These are phyloP conservation scores for Semnornis frantzii DNA, from an alignment of 2,113 vertebrate species.

Conservation along the genomic window DNA sequence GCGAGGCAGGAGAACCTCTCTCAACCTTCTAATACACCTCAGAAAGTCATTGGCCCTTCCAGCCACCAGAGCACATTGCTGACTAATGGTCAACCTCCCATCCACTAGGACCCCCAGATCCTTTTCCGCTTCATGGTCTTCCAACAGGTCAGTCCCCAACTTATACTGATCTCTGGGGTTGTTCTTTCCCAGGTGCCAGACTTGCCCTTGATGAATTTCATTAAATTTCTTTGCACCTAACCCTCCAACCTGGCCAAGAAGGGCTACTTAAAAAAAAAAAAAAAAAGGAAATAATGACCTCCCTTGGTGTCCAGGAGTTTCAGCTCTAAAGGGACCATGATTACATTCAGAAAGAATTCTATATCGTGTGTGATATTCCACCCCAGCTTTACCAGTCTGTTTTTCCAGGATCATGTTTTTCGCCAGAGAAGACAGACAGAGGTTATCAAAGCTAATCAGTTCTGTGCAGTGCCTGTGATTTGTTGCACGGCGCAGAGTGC, in stretches of 20 bases:
- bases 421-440: not conserved
- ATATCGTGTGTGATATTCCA: not conserved
- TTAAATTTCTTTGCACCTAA: too few relatives aligned
- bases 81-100: too few relatives aligned
- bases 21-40: too few relatives aligned
- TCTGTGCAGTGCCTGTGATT: not conserved
- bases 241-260: not conserved
- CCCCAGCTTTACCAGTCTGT: not conserved
- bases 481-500: not conserved
- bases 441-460: not conserved
- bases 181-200: too few relatives aligned
- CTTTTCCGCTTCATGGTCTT: too few relatives aligned
- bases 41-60: too few relatives aligned
- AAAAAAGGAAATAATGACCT: not conserved
- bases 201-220: too few relatives aligned
- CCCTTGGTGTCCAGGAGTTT: not conserved
- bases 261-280: not conserved
- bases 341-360: not conserved
- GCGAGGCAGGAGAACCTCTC: too few relatives aligned
- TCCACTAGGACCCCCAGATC: too few relatives aligned
- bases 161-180: too few relatives aligned
- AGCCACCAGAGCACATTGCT: too few relatives aligned
- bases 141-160: too few relatives aligned
- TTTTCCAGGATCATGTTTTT: not conserved
- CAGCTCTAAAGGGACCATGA: not conserved